Base-by-base conservation (phyloP, 2,888 invertebrate species). In the Acleris sparsana region DNA sequence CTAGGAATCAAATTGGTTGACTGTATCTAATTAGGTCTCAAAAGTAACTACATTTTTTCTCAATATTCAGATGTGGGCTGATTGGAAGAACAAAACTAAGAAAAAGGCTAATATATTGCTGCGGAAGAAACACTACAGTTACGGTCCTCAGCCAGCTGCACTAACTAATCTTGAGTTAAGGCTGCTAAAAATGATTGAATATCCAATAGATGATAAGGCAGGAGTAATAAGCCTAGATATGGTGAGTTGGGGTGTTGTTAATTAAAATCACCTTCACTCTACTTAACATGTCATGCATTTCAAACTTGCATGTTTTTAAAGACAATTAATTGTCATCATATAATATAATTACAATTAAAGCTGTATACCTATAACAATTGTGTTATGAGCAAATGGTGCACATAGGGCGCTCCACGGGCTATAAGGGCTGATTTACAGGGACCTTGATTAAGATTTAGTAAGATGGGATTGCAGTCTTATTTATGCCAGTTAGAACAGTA, bases 61-160 rank as follows among this genome's bases (percentile, higher is more conserved):
- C 16, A 49, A 49, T 20, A 5, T 77, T n/a, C 68, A 83, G 83
- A 78, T 78, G 76, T 83, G 80, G 83, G 75, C 83, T 5, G 83
- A 83, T 55, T 83, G 82, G 82, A 83, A 83, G 65, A 79, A 75
- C 17, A 82, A 80, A 69, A 79, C 82, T 5, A 79, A 80, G 66
- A 80, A 77, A 59, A 83, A 83, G 76, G 83, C 82, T 5, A 78
- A 80, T 48, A 76, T 82, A 63, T 46, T 81, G 20, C 55, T 78
- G 6, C 72, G 71, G 29, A 79, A 76, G 53, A 79, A 76, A 56
- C 71, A 68, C 46, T 73, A 71, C 64, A 72, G 65, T 18, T 71
- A 70, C 25, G 70, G 69, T 29, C 70, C 71, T 16, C 72, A 73
- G 58, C 68, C 69, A 7, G 69, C 69, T 9, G 53, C 71, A 43